Percentiles rank a stretch among this genome's conserved stretches.
These are phyloP conservation scores for Fratercula arctica DNA, from an alignment of 2,797 vertebrate species.

Conservation along the genomic window DNA sequence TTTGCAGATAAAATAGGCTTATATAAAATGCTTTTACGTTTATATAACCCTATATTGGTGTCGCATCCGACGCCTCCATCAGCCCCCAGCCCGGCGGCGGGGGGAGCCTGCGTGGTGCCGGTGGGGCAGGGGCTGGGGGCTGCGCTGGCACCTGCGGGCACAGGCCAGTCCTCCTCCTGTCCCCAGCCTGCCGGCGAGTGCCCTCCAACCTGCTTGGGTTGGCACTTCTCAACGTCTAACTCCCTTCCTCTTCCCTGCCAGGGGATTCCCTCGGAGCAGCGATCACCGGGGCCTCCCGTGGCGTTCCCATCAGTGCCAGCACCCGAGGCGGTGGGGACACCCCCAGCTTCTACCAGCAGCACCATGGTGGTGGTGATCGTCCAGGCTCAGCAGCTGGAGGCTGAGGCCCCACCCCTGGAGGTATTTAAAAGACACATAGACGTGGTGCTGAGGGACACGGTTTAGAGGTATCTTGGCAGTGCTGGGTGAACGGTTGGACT, in stretches of 20 bases:
- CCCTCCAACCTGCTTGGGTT: accelerated
- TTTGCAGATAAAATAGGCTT: slow-evolving; percentile 63
- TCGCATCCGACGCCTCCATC: background rate
- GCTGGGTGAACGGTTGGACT: background rate
- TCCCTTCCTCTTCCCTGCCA: background rate
- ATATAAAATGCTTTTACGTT: slow-evolving; percentile 47
- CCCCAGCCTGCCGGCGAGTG: accelerated
- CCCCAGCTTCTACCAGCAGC: background rate
- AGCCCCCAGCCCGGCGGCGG: accelerated
- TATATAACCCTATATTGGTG: slow-evolving; percentile 30
- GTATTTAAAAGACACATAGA: background rate
- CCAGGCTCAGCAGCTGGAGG: background rate
- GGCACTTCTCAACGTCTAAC: accelerated
- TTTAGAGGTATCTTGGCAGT: background rate
- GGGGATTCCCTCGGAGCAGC: accelerated
- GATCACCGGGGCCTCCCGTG: accelerated
- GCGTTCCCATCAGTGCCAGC: accelerated
- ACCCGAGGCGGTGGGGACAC: accelerated
- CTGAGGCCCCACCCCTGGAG: background rate
- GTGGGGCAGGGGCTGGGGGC: accelerated
- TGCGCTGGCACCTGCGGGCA: background rate
- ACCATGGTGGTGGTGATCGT: accelerated
- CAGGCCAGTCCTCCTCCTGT: accelerated
- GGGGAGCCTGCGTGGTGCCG: accelerated
- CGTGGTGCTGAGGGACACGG: background rate